Conservation (phyloP, 1,140 invertebrate species). For the Bombyx mandarina region DNA sequence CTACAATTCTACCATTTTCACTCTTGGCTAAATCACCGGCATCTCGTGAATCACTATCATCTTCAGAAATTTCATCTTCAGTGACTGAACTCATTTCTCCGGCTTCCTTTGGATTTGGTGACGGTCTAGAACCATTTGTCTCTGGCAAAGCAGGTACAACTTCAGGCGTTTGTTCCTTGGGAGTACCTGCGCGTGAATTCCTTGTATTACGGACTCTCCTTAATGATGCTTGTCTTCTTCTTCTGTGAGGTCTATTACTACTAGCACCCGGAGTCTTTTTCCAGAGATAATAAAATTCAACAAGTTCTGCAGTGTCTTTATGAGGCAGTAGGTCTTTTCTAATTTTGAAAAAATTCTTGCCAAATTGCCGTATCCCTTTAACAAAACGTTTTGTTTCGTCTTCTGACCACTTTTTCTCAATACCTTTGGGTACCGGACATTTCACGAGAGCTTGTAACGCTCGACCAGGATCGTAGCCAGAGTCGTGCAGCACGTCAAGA, state of each 20-base stretch:
- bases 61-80: slow-evolving; percentile 93
- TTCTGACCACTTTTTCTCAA: slow-evolving; percentile 98
- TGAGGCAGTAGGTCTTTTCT: slow-evolving; percentile 95
- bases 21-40: slow-evolving; percentile 58
- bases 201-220: slow-evolving; percentile 89
- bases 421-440: slow-evolving; percentile 95
- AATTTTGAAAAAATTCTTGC: slow-evolving; percentile 99
- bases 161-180: slow-evolving; percentile 75
- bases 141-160: slow-evolving; percentile 64
- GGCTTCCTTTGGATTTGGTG: slow-evolving; percentile 74
- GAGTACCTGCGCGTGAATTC: slow-evolving; percentile 75
- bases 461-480: slow-evolving; percentile 94
- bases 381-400: slow-evolving; percentile 98
- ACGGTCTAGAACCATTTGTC: slow-evolving; percentile 72
- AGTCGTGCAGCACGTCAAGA: slow-evolving; percentile 94
- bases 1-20: slow-evolving; percentile 71
- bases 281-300: slow-evolving; percentile 99
- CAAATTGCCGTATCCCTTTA: slow-evolving; percentile 97
- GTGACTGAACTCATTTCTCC: slow-evolving; percentile 91
- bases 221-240: slow-evolving; percentile 90
- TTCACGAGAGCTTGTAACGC: slow-evolving; percentile 96
- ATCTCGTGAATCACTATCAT: slow-evolving; percentile 88
- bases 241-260: slow-evolving; percentile 91
- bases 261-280: slow-evolving; percentile 99
- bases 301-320: slow-evolving; percentile 96